Conservation (phyloP, 2,888 invertebrate genomes). For the Ormyrus nitidulus region DNA sequence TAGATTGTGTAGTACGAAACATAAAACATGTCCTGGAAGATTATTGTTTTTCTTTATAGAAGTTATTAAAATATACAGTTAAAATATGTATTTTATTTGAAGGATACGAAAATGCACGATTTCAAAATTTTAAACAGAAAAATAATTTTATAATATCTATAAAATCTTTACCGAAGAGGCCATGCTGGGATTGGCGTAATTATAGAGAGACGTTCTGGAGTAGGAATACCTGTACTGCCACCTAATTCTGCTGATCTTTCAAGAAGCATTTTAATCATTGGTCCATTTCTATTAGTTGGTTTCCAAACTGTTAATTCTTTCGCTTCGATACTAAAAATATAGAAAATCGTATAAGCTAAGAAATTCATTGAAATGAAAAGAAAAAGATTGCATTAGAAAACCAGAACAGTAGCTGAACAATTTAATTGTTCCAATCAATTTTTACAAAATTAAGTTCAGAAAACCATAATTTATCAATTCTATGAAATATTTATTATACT, state of each 20-base stretch:
- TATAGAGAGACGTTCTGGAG: conserved; percentile 46
- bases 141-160: no score
- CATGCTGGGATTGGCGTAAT: conserved; percentile 54
- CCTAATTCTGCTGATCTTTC: conserved; percentile 56
- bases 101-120: not conserved
- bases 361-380: no score
- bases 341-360: no score
- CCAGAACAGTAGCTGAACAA: no score
- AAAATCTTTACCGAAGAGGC: conserved; percentile 58
- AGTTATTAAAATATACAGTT: no score
- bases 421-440: no score
- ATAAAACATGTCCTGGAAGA: conserved; percentile 64
- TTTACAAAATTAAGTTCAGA: no score
- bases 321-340: conserved; percentile 54
- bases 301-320: conserved; percentile 57
- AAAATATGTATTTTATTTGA: not conserved
- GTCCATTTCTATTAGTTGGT: conserved; percentile 58
- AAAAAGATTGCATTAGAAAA: no score
- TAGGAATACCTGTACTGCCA: conserved; percentile 58
- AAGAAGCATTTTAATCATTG: conserved; percentile 56
- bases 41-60: no score
- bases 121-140: not conserved
- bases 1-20: conserved; percentile 62
- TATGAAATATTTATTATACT: conserved; percentile 14
- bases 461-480: no score